Percentiles rank a stretch among this genome's conserved stretches.
Conservation (phyloP, 2,113 vertebrate species). For the Lepisosteus osseus region DNA sequence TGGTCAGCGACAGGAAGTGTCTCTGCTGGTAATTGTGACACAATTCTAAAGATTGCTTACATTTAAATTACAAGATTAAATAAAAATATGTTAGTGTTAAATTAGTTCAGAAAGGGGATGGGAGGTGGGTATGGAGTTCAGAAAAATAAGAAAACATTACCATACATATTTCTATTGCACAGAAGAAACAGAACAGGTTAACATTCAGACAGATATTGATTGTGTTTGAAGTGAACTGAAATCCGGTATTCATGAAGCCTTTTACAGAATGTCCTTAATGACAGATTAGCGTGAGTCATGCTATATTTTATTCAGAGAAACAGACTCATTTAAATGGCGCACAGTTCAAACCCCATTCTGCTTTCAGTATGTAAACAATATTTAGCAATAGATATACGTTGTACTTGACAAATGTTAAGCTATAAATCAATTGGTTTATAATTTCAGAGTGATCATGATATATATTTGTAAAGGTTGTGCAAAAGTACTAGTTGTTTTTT, state of each 20-base stretch:
- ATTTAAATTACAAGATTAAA: no score
- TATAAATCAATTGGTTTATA: neutral
- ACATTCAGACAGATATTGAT: neutral
- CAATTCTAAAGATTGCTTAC: no score
- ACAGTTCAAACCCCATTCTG: neutral
- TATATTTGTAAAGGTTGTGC: neutral
- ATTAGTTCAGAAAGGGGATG: neutral
- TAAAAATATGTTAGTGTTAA: no score
- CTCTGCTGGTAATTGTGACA: no score
- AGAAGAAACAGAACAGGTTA: neutral
- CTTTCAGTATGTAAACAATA: neutral
- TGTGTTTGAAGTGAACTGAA: neutral
- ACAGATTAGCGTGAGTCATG: neutral
- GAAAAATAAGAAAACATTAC: no score
- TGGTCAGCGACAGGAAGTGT: no score
- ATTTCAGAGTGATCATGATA: neutral
- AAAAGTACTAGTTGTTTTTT: neutral
- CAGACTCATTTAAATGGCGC: neutral
- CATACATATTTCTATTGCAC: neutral
- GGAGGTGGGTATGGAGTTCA: no score
- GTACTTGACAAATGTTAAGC: neutral
- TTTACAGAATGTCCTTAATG: neutral
- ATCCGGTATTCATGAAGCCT: neutral
- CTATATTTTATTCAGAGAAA: neutral
- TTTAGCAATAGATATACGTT: constrained; percentile 7